phyloP scores from a whole-genome alignment of 1,140 invertebrate genomes.

The Drosophila bocqueti region DNA sequence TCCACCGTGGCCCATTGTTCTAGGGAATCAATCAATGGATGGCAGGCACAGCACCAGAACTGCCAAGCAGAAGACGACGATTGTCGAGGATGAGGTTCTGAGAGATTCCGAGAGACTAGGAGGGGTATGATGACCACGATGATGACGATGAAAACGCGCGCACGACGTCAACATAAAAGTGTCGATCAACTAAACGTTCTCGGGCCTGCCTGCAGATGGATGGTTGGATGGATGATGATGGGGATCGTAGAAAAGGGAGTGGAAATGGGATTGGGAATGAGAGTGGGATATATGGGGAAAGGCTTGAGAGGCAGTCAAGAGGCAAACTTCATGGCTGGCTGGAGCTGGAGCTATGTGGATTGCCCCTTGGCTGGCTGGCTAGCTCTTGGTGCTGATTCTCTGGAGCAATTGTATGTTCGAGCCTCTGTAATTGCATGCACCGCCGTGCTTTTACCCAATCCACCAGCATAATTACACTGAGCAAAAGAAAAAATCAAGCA shows the following conservation, averaged over 20 bases:
- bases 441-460: conserved; percentile 51
- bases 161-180: conserved; percentile 83
- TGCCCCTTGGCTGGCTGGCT: conserved; percentile 29
- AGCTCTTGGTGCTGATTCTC: conserved; percentile 58
- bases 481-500: not conserved
- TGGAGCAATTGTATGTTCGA: conserved; percentile 74
- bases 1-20: conserved; percentile 69
- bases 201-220: conserved; percentile 36
- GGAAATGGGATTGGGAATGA: conserved; percentile 1
- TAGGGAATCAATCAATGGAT: conserved; percentile 80
- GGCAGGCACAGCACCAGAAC: conserved; percentile 77
- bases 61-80: conserved; percentile 47
- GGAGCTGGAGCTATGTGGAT: conserved; percentile 34
- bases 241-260: conserved; percentile 27
- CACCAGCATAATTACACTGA: conserved; percentile 17
- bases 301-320: conserved; percentile 64
- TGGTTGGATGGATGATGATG: conserved; percentile 12
- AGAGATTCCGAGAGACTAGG: not conserved
- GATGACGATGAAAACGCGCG: conserved; percentile 80
- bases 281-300: conserved; percentile 15
- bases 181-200: conserved; percentile 82
- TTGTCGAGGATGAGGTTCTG: no score
- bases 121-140: conserved; percentile 37
- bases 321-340: conserved; percentile 76
- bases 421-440: conserved; percentile 77